phyloP scores from a whole-genome alignment of 2,113 vertebrate genomes.

The Triplophysa tibetana region DNA sequence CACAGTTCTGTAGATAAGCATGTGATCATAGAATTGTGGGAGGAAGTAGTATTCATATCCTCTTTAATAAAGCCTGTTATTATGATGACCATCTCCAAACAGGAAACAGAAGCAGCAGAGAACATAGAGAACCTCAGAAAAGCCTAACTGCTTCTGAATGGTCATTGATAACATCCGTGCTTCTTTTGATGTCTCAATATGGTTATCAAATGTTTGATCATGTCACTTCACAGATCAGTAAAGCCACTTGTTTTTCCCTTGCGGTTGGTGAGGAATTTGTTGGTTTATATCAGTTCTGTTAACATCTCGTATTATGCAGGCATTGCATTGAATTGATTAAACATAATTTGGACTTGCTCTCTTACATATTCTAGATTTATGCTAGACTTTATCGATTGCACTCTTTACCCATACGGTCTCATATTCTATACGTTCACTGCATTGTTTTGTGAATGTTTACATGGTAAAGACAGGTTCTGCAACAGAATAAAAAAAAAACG shows the following conservation, averaged over 20 bases:
- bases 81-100: constrained; percentile 45
- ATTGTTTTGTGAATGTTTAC: too few relatives aligned
- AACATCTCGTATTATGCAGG: too few relatives aligned
- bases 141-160: constrained; percentile 36
- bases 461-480: too few relatives aligned
- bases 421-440: too few relatives aligned
- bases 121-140: constrained; percentile 44
- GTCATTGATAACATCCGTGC: constrained; percentile 41
- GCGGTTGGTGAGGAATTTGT: constrained; percentile 9
- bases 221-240: constrained; percentile 1
- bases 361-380: too few relatives aligned
- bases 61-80: constrained; percentile 49
- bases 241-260: neutral
- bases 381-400: too few relatives aligned
- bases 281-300: neutral
- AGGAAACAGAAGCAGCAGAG: constrained; percentile 42
- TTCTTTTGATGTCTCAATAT: constrained; percentile 47
- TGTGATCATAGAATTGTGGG: constrained; percentile 14
- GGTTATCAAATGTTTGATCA: constrained; percentile 22
- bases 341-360: too few relatives aligned
- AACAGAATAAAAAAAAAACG: too few relatives aligned
- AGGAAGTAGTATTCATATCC: constrained; percentile 43
- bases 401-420: too few relatives aligned
- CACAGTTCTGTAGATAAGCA: constrained; percentile 33
- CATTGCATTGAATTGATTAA: too few relatives aligned